Base-by-base conservation (phyloP, 2,888 invertebrate genomes). In the Xestia rhomboidea region DNA sequence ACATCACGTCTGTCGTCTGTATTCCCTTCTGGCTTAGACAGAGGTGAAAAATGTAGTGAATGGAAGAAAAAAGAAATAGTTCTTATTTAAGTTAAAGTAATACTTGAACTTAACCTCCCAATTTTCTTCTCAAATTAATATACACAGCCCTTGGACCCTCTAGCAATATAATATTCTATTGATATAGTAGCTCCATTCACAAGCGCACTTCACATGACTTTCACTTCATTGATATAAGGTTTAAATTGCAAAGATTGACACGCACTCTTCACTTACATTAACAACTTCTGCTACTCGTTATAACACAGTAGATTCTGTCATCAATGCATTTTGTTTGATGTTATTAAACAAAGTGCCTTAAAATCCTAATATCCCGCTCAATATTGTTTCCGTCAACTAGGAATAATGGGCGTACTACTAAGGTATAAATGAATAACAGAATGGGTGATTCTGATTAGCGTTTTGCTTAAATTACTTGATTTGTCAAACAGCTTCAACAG, bases 141-240 rank as follows among this genome's bases (percentile, higher is more conserved):
- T 68, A 72, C 74, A 82, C 79, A 71, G 69, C 66, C 78, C 54
- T n/a, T 64, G 38, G 38, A 57, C 86, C 86, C 77, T 70, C 51
- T 80, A 75, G 81, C 67, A 75, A 77, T 71, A 76, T 70, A n/a
- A 76, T 69, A 68, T 67, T 71, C 74, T 72, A 87, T 90, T 86
- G 85, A 87, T 78, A 24, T 7, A 34, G 15, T 11, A 27, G 6
- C 41, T 60, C 38, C 30, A 49, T 74, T 44, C 30, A 57, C 44
- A 21, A n/a, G 4, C 3, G 21, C 21, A 2, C 38, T 7, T 41
- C 11, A 30, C 44, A 8, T 34, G 30, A 27, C 13, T 62, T 78
- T 78, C 11, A 30, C 34, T 0, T 13, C 13, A 78, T 51, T 62
- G 27, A 18, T 6, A 24, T 69, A 60, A 68, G 49, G n/a, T 60